Base-by-base conservation (phyloP, 2,797 vertebrate species). In the Pogonophryne albipinna region DNA sequence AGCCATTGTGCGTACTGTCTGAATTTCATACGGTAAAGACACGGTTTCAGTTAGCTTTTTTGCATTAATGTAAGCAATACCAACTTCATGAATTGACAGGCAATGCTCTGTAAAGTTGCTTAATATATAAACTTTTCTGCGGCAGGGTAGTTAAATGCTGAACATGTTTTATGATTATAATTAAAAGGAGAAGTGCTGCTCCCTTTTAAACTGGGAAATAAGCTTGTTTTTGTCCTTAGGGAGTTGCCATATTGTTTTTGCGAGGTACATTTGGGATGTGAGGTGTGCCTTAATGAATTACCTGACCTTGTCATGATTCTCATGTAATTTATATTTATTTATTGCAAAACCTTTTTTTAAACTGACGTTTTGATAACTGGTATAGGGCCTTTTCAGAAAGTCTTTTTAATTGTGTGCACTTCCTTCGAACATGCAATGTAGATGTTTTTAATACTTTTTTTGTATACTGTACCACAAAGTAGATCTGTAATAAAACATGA, bases 311-410 rank as follows among this genome's bases (percentile, higher is more conserved):
- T 90, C 80, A 86, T 89, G 82, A 84, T 90, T 92, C 76, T 91
- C 85, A 71, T 87, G 85, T 95, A 95, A 95, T 95, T 96, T 95
- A 95, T 95, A 93, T 89, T 93, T 94, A 95, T 95, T 95, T 96
- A 95, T 95, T 95, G 91, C 92, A 86, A 87, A 90, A 79, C 85
- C 66, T 71, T 89, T 89, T 67, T 86, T 88, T 90, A 87, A 80
- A 92, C 86, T 91, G 78, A 92, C 91, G 89, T 89, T 94, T 93
- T 93, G 91, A 86, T 84, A 92, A 85, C 85, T 88, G 84, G 87
- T 91, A 74, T 90, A 82, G 84, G 91, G 69, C 71, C 85, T 90
- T 7, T 88, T 87, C 76, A 78, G 78, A 85, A 87, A 83, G 45
- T 82, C 69, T 83, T 92, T 84, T 87, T 78, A 59, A 89, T 92